Evolutionary conservation across 2,797 vertebrate species (phyloP).

Genomic region (Menidia menidia): DNA sequence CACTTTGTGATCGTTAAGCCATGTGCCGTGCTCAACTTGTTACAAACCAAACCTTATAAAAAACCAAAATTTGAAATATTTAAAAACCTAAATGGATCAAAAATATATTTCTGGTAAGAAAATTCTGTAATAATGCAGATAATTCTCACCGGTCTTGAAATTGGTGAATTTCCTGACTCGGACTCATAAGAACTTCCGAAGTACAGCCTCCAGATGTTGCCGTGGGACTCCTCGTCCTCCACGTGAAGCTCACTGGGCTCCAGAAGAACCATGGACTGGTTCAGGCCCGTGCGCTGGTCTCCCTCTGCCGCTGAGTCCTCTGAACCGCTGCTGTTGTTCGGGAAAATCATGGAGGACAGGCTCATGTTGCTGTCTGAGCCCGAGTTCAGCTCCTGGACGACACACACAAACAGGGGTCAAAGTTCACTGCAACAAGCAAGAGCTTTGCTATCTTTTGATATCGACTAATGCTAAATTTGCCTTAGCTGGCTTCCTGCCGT

Average conservation of each 20-base stretch:
- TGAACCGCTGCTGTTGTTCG: conserved; percentile 93
- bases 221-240: conserved; percentile 77
- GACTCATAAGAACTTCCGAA: conserved; percentile 97
- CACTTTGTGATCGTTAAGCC: too few species aligned
- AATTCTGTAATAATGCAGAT: not conserved
- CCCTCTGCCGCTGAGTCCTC: conserved; percentile 89
- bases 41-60: too few species aligned
- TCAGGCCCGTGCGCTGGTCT: conserved; percentile 76
- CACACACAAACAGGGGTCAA: not conserved
- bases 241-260: conserved; percentile 85
- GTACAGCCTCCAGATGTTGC: conserved; percentile 94
- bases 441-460: not conserved
- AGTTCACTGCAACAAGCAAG: not conserved
- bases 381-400: conserved; percentile 85
- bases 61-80: too few species aligned
- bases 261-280: conserved; percentile 86
- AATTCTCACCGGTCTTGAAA: conserved; percentile 85
- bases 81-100: too few species aligned
- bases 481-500: conserved; percentile 1
- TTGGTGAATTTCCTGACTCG: conserved; percentile 88
- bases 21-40: too few species aligned
- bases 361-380: conserved; percentile 94
- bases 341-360: conserved; percentile 95
- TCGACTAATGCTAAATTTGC: conserved; percentile 6
- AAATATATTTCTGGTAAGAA: not conserved